Percentiles rank a stretch among this genome's conserved stretches.
phyloP scores from a whole-genome alignment of 2,888 invertebrate genomes.

The Oligia strigilis region DNA sequence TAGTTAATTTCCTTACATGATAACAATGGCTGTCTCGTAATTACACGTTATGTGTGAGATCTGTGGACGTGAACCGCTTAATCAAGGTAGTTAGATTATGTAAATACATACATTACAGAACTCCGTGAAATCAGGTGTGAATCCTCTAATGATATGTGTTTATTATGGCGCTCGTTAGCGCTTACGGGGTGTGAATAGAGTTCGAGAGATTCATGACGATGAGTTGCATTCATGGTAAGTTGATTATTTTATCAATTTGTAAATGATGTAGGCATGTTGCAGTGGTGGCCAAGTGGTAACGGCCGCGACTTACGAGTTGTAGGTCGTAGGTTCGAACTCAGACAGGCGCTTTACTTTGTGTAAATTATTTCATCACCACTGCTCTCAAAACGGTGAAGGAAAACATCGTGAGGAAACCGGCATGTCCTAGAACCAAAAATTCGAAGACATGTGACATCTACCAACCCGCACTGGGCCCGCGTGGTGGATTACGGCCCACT shows the following conservation, averaged over 20 bases:
- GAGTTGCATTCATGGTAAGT: slow-evolving; percentile 27
- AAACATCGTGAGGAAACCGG: too few species aligned
- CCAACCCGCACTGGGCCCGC: too few species aligned
- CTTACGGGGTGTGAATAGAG: slow-evolving; percentile 30
- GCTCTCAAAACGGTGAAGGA: too few species aligned
- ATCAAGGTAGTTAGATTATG: slow-evolving; percentile 57
- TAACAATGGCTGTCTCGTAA: slow-evolving; percentile 47
- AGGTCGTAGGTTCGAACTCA: too few species aligned
- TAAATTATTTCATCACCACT: too few species aligned
- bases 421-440: too few species aligned
- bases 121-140: slow-evolving; percentile 48
- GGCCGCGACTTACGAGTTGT: too few species aligned
- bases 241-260: slow-evolving; percentile 1
- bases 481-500: too few species aligned
- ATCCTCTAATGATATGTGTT: slow-evolving; percentile 51
- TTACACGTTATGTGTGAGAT: slow-evolving; percentile 48
- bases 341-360: too few species aligned
- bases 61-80: slow-evolving; percentile 57
- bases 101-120: slow-evolving; percentile 35
- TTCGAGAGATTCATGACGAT: slow-evolving; percentile 2
- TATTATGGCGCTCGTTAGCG: slow-evolving; percentile 52
- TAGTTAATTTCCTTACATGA: slow-evolving; percentile 56
- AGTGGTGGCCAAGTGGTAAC: too few species aligned
- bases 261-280: neutral
- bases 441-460: too few species aligned